These are phyloP conservation scores for Oxystoma pomonae DNA, from an alignment of 2,888 invertebrate species.

Conservation along the genomic window DNA sequence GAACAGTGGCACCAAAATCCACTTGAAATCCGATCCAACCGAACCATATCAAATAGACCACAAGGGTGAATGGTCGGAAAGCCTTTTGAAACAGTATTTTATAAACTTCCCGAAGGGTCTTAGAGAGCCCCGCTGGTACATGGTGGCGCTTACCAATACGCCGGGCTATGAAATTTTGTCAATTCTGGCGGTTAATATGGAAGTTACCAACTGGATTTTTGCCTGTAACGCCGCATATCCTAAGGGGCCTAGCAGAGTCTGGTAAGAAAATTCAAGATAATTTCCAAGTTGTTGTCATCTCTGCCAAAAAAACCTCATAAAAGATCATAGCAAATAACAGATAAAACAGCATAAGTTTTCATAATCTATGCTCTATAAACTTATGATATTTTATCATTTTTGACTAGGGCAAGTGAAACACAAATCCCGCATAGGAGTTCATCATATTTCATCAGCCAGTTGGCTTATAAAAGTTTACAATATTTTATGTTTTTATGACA, in stretches of 20 bases:
- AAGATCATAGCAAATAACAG: no score
- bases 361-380: no score
- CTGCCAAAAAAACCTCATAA: no score
- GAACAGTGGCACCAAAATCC: slow-evolving; percentile 39
- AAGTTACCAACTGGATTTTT: slow-evolving; percentile 71
- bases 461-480: no score
- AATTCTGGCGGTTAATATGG: slow-evolving; percentile 64
- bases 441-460: no score
- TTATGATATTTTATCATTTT: no score
- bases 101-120: slow-evolving; percentile 41
- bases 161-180: slow-evolving; percentile 58
- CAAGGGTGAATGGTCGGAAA: slow-evolving; percentile 52
- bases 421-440: no score
- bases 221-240: slow-evolving; percentile 63
- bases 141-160: slow-evolving; percentile 57
- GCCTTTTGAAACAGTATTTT: slow-evolving; percentile 46
- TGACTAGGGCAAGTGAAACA: no score
- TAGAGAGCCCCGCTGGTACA: slow-evolving; percentile 47
- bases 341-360: no score
- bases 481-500: no score
- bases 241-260: slow-evolving; percentile 54
- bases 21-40: slow-evolving; percentile 37
- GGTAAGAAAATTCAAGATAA: no score
- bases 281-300: no score
- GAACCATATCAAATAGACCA: slow-evolving; percentile 41